Base-by-base conservation (phyloP, 1,140 invertebrate species). In the Trichomalopsis sarcophagae region DNA sequence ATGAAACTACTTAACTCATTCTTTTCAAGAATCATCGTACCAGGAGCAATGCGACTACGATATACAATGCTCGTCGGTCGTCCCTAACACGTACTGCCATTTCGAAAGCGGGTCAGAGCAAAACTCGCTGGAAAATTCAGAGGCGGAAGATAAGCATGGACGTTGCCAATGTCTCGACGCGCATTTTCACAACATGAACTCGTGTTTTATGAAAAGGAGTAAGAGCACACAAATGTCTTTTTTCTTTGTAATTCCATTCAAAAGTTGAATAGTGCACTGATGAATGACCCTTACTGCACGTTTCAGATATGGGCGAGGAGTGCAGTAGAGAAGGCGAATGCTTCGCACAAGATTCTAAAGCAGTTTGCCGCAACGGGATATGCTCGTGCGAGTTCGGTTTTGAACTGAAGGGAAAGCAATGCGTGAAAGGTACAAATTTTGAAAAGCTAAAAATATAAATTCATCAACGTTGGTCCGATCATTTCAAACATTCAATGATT, bases 331-430 rank as follows among this genome's bases (percentile, higher is more conserved):
- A 82, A 2, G 74, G 73, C 2, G 89, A 90, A 81, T 91, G 90
- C 84, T 89, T 71, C 23, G 89, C 77, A 17, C 21, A 84, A 50
- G 4, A 2, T 3, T 11, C 83, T 5, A 68, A 33, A 14, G 86
- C 80, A 4, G n/a, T 87, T 17, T 90, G 90, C 75, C 88, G 21
- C n/a, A 90, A 87, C 1, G 87, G 85, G 5, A 68, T 82, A 0
- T 90, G 89, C 74, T 40, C 79, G 17, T 90, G 90, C 83, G 68
- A 83, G 17, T 89, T 81, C 80, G 81, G 71, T 13, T 87, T 81
- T 69, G n/a, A 36, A 11, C 17, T 44, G 75, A 27, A 75, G 6
- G 71, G 47, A 7, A 40, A 82, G 2, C 14, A 62, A 10, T 82
- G 81, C 9, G 17, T 23, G n/a, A 17, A 50, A 55, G 50, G 81